phyloP scores from a whole-genome alignment of 2,797 vertebrate genomes.

The Phyllotis vaccarum region DNA sequence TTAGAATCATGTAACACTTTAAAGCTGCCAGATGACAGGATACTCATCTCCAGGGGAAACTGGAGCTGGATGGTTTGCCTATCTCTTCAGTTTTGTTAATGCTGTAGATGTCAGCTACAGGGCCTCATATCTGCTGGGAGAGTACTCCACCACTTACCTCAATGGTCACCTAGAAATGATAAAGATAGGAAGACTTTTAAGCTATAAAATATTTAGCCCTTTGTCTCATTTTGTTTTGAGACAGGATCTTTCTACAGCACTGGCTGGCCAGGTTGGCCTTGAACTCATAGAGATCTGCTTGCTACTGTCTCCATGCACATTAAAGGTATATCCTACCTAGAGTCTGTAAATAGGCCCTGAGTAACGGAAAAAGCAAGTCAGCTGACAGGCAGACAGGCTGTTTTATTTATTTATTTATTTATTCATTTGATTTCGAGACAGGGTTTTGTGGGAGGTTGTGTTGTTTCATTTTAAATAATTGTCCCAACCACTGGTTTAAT shows the following conservation, averaged over 20 bases:
- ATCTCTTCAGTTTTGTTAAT: background rate
- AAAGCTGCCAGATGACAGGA: background rate
- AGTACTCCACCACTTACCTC: background rate
- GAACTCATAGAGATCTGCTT: background rate
- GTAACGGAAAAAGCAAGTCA: background rate
- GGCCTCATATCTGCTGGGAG: background rate
- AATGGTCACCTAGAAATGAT: background rate
- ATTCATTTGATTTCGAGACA: background rate
- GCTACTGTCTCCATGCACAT: background rate
- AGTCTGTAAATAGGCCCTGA: background rate
- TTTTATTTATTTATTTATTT: background rate
- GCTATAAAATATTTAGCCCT: background rate
- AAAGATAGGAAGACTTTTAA: background rate
- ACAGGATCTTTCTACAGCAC: background rate
- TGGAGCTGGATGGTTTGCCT: background rate
- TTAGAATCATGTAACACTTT: background rate
- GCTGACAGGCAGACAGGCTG: background rate
- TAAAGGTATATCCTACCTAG: background rate
- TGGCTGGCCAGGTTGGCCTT: background rate
- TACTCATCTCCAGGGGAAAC: background rate
- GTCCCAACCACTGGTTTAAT: too few relatives aligned
- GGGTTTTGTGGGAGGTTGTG: too few relatives aligned
- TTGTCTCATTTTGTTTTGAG: background rate
- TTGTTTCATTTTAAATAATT: too few relatives aligned
- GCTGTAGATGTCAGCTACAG: background rate